Base-by-base conservation (phyloP, 2,113 vertebrate species). In the Lanius collurio region DNA sequence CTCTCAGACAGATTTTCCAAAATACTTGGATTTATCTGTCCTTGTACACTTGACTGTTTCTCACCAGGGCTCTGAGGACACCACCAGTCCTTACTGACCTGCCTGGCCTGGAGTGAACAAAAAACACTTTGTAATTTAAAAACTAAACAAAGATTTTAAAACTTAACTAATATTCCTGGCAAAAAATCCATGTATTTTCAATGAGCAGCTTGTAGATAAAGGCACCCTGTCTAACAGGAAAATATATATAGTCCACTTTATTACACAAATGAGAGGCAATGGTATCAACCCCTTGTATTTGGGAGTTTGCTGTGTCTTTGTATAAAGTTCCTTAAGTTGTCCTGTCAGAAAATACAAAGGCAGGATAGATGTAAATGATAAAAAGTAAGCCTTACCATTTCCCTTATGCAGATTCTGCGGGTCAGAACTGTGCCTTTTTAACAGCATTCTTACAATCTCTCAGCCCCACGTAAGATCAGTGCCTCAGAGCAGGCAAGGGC, bases 381-480 rank as follows among this genome's bases (percentile, higher is more conserved):
- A 94, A 93, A 97, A 96, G 93, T 89, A 95, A 86, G 92, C 83
- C 77, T 80, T 95, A 30, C 55, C 35, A 17, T 96, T 96, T 96
- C 77, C 87, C 68, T 96, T 74, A 50, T 2, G 15, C 63, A 83
- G 87, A 95, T 97, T 95, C 95, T 93, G 62, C 96, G 94, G 85
- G 93, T 96, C 93, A 97, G 95, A 98, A 74, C 62, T 95, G 86
- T 96, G 91, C 73, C 84, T 97, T 97, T 98, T 96, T 96, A 96
- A 97, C 77, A 95, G 87, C 62, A 59, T 85, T 90, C 59, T 92
- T 94, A 69, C 63, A 70, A 74, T 94, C 74, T 96, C 96, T 93
- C 80, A 94, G 91, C 50, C 60, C 90, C 73, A 94, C 63, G 89
- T 74, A 94, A 93, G 91, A 96, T 95, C 76, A 83, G 1, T 91